Evolutionary conservation across 1,140 invertebrate genomes (phyloP), one percentile per base, ranked within the genome.

Genomic region (Plectrocnemia conspersa): DNA sequence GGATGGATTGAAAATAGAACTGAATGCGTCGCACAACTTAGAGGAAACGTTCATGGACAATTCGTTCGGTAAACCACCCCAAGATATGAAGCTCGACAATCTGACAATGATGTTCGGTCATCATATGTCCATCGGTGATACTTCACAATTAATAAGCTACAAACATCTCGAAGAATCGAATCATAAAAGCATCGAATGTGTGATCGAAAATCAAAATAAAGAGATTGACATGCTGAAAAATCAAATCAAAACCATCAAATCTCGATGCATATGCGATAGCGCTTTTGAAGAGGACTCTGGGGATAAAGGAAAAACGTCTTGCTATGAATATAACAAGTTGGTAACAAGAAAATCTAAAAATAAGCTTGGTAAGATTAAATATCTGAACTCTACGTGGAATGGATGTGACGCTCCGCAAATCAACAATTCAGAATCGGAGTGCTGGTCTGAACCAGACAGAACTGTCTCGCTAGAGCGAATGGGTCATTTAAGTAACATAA

Each of bases 391-490:
- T 21, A 58, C 49, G 1, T 58, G 56, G 56, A 40, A 58, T 21
- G 56, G 56, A 19, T 11, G 2, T n/a, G 44, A 22, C n/a, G 32
- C 68, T 44, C 64, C 67, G 23, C 64, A 67, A 45, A 68, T 78
- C 54, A 69, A 82, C 68, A 75, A 80, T 22, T 87, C 85, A 1
- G 87, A 91, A 65, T 87, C 84, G 0, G 89, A 92, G 63, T 82
- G 84, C 15, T 91, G 88, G 82, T 90, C 88, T 0, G 88, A 91
- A 65, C 88, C 88, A 0, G 89, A 92, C 63, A 77, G 86, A 52
- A 82, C 79, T 49, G 86, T 91, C 0, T 91, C 88, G 0, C 67
- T 85, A 50, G 85, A 84, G 0, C 76, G 88, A 54, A 89, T 90
- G 33, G 87, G 88, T 1, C 29, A 53, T 11, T 38, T 52, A 16